A percentile compares a stretch with the other conserved stretches of the same genome.
These are phyloP conservation scores for Diabrotica undecimpunctata DNA, from an alignment of 1,140 invertebrate genomes.

Conservation along the genomic window DNA sequence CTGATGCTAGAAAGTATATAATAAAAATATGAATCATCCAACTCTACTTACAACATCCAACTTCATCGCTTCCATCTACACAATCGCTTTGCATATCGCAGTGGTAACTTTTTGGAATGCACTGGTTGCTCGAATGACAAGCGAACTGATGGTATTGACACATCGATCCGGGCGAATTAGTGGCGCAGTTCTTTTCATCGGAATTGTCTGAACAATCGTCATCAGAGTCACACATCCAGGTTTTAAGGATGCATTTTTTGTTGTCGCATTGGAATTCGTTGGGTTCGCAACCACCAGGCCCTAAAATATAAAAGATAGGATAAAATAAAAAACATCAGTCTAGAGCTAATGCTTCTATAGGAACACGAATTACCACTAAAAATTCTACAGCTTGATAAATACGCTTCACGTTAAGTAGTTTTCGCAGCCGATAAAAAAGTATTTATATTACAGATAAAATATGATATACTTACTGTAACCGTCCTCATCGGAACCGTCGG, in stretches of 20 bases:
- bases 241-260: constrained; percentile 83
- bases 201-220: constrained; percentile 91
- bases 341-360: too few species aligned
- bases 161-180: constrained; percentile 57
- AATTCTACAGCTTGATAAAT: too few species aligned
- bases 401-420: too few species aligned
- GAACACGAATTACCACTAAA: too few species aligned
- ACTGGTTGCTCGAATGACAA: constrained; percentile 75
- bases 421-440: too few species aligned
- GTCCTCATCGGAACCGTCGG: constrained; percentile 85
- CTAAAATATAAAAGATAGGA: constrained; percentile 14
- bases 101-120: constrained; percentile 89
- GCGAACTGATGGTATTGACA: constrained; percentile 81
- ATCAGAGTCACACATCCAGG: constrained; percentile 87
- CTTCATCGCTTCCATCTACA: constrained; percentile 83
- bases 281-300: constrained; percentile 68
- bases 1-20: too few species aligned
- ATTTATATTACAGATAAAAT: not conserved
- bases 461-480: constrained; percentile 72
- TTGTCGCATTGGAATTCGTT: constrained; percentile 90
- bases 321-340: too few species aligned
- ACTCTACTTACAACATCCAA: constrained; percentile 67
- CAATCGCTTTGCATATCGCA: constrained; percentile 90
- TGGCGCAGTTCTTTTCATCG: constrained; percentile 68
- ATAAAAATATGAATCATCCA: not conserved